Evolutionary conservation across 92 coral and sea anemone species (phyloP), one percentile per base, ranked within the genome.

Genomic region (Blastomussa wellsi): DNA sequence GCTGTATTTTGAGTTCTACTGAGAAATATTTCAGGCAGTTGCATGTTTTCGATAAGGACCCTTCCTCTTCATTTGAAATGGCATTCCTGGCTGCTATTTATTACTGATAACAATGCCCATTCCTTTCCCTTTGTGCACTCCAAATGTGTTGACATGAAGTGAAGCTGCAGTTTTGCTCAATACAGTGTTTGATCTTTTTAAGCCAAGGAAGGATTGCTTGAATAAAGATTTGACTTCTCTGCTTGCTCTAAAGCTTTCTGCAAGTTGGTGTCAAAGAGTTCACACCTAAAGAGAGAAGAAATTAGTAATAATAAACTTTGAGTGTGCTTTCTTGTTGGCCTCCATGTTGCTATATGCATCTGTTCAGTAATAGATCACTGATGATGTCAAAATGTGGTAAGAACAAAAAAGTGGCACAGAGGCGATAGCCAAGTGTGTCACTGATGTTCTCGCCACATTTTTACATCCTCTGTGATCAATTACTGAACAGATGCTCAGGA

Each of bases 171-270:
- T 38, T 14, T 19, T 57, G 15, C 14, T 24, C 24, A 32, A 17
- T 36, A 26, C 24, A 9, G 35, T 4, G 16, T 14, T 51, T 51
- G 2, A 51, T 64, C 32, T 74, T 28, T 26, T 89, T 76, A 91
- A 55, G 92, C 88, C 62, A 92, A 79, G 38, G 95, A 92, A 7
- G 95, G 90, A 47, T 92, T 92, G 85, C 98, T 92, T 29, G 93
- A 89, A 68, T 90, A 92, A 19, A 90, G 70, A 19, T 91, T 89
- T 16, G 95, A 87, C 81, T 89, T 92, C 81, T 96, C 99, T 65
- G 98, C 88, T 66, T 94, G 98, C 11, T 96, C 99, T 39, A 96
- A 84, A n/a, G 96, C 93, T 88, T 89, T 94, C 79, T 94, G 98
- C 53, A 96, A 81, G 88, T 96, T 94, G 41, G 89, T 84, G 47